A percentile compares a stretch with the other conserved stretches of the same genome.
These are phyloP conservation scores for Indicator maculatus DNA, from an alignment of 2,113 vertebrate species.

Conservation along the genomic window DNA sequence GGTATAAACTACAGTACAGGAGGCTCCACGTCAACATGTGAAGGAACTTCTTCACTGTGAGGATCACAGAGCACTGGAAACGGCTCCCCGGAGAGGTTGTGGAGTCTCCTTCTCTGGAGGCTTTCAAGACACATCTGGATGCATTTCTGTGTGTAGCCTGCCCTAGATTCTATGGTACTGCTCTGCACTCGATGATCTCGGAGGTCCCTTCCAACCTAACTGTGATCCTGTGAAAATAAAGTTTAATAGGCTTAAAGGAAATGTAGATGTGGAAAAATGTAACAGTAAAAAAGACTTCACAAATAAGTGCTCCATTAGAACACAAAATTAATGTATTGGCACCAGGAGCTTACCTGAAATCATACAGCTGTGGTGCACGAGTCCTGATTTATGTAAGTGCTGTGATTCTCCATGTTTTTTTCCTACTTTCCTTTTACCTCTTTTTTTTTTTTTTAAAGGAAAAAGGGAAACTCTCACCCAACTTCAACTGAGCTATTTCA, in stretches of 20 bases:
- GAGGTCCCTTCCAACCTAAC: too few species aligned
- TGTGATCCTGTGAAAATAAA: not conserved
- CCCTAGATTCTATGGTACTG: too few species aligned
- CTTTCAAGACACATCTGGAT: too few species aligned
- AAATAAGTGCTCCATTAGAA: not conserved
- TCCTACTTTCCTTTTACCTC: not conserved
- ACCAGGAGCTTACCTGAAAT: not conserved
- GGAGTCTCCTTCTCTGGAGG: too few species aligned
- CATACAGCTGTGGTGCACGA: not conserved
- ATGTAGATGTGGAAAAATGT: not conserved
- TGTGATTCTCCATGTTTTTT: not conserved
- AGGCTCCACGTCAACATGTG: too few species aligned
- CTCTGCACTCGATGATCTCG: too few species aligned
- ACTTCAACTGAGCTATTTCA: slow-evolving; percentile 37
- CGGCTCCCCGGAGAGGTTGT: too few species aligned
- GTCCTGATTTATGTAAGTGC: not conserved
- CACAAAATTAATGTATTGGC: not conserved
- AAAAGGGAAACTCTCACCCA: slow-evolving; percentile 24
- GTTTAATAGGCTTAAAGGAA: not conserved
- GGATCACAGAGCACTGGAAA: too few species aligned
- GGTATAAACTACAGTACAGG: too few species aligned
- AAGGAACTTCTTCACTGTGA: too few species aligned
- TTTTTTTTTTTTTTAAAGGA: not conserved
- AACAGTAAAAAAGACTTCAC: not conserved
- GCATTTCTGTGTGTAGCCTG: too few species aligned